Evolutionary conservation across 2,797 vertebrate species (phyloP), one percentile per base, ranked within the genome.

Genomic region (Varecia variegata): DNA sequence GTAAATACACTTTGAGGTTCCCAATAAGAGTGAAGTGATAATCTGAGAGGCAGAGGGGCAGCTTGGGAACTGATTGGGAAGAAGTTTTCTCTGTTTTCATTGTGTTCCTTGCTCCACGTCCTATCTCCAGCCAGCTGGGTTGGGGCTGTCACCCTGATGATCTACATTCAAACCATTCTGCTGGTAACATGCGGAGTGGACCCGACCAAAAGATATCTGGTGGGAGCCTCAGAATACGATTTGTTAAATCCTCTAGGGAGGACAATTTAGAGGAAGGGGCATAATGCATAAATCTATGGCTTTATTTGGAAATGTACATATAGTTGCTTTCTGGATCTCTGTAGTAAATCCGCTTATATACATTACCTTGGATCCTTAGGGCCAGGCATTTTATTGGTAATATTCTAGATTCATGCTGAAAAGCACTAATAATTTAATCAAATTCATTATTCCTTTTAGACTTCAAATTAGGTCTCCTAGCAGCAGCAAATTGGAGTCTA

Each of bases 401-500:
- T 88, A 87, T 84, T 95, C 89, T 68, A 84, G 45, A 94, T 80
- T 67, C 27, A 73, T 68, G 68, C 60, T 25, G 35, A 71, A 94
- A 76, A 82, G 38, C 76, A 92, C 73, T 91, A 93, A 92, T 71
- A 67, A 92, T 62, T 86, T 58, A 83, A 32, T 92, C 76, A 95
- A 85, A 50, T 71, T 18, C 67, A 88, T 92, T 52, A 87, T 94
- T 96, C 67, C 88, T 81, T 60, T 84, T 84, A 84, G 91, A 80
- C 25, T 91, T 65, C 83, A 94, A 87, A 96, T 94, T 81, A 84
- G 7, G 81, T 80, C 62, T 92, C 45, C 38, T 80, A 82, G 82
- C 38, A 95, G 91, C 73, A 95, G 79, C 40, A 95, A 76, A 84
- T 73, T 94, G 47, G 93, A 93, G 60, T 54, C 67, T 70, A 71